A percentile compares a stretch with the other conserved stretches of the same genome.
phyloP scores from a whole-genome alignment of 2,113 vertebrate genomes.

The Alouatta palliata region DNA sequence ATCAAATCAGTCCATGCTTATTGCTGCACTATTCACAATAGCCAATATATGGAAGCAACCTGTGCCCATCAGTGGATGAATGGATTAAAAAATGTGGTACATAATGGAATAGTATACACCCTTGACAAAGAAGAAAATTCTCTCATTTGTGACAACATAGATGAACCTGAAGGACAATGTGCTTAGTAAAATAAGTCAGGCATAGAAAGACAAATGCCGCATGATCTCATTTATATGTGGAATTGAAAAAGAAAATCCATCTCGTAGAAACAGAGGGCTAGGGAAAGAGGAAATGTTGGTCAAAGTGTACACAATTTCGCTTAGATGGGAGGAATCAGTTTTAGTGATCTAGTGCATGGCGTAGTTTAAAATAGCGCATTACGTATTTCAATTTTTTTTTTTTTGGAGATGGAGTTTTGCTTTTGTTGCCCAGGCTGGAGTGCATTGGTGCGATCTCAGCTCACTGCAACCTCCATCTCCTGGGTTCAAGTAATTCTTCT shows the following conservation, averaged over 20 bases:
- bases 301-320: background rate
- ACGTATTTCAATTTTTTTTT: background rate
- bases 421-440: no score
- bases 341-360: background rate
- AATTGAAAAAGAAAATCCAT: background rate
- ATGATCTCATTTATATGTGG: background rate
- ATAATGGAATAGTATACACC: background rate
- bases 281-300: background rate
- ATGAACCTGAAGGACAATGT: background rate
- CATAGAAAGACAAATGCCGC: background rate
- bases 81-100: background rate
- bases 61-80: background rate
- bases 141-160: background rate
- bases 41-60: background rate
- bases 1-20: background rate
- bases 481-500: no score
- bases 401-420: no score
- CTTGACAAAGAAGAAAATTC: background rate
- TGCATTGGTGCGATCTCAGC: no score
- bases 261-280: background rate
- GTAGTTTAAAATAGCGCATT: background rate
- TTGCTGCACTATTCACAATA: background rate
- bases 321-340: background rate
- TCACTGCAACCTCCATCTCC: no score
- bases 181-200: background rate